Conservation (phyloP, 1,140 invertebrate genomes). For the Pantala flavescens region DNA sequence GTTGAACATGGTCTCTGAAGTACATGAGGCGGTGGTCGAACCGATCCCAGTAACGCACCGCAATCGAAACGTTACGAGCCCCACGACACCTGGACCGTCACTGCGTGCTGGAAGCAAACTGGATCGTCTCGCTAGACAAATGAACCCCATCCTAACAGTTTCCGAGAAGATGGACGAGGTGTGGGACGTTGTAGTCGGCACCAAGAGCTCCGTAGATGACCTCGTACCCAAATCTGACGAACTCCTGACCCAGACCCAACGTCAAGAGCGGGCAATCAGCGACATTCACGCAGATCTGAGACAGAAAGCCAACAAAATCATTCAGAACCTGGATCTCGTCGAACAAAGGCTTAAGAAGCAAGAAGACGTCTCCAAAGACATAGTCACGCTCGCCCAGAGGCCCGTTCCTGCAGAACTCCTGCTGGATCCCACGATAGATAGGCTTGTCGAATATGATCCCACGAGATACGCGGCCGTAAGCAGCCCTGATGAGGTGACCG, state of each 20-base stretch:
- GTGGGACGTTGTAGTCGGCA: conserved; percentile 77
- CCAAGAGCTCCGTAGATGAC: conserved; percentile 72
- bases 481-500: conserved; percentile 19
- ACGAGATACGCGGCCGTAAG: conserved; percentile 39
- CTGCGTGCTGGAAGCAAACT: conserved; percentile 57
- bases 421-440: conserved; percentile 63
- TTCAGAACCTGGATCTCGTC: conserved; percentile 74
- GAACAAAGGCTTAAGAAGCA: conserved; percentile 73
- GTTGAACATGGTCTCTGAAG: conserved; percentile 61
- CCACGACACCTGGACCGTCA: conserved; percentile 40
- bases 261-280: conserved; percentile 74
- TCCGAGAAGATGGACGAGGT: conserved; percentile 83
- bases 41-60: conserved; percentile 29
- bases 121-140: conserved; percentile 62
- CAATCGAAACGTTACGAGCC: conserved; percentile 34
- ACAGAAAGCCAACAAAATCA: conserved; percentile 73
- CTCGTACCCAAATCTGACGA: conserved; percentile 76
- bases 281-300: conserved; percentile 76
- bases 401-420: conserved; percentile 57
- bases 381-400: conserved; percentile 55
- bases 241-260: conserved; percentile 68
- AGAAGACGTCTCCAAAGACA: conserved; percentile 48
- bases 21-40: conserved; percentile 68
- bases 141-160: conserved; percentile 69
- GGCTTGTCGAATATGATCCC: conserved; percentile 62